Evolutionary conservation across 1,140 invertebrate genomes (phyloP), one percentile per base, ranked within the genome.

Genomic region (Nebria ingens): DNA sequence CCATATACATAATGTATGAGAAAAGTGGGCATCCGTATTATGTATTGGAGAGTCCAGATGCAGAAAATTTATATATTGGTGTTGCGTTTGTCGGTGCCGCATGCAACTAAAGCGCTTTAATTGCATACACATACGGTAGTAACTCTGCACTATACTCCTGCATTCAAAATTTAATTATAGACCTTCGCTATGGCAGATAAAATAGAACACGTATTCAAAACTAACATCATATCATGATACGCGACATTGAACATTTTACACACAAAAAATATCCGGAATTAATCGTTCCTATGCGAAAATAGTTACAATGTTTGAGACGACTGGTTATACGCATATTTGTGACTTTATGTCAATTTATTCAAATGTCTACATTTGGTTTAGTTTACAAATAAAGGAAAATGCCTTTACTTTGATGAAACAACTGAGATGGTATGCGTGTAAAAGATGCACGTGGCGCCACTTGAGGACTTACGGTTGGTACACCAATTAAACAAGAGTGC

Each of bases 121-220:
- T 45, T 45, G 17, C 40, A 45, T 45, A 45, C 40, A 4, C 40
- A 45, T 45, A 45, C 40, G 9, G 40, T 17, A 9, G 40, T 45
- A 45, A 45, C 17, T 45, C 40, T 45, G 17, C 40, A 45, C 15
- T 12, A 17, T 17, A 45, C 17, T 12, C 40, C 6, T 45, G 17
- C 17, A 45, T 45, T 45, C 40, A 45, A 45, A n/a, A 45, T 45
- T 45, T 45, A 45, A 45, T 45, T 45, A 45, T 45, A 45, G 40
- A 12, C 15, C 15, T n/a, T n/a, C n/a, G n/a, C n/a, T n/a, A n/a
- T n/a, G n/a, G n/a, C n/a, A n/a, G n/a, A n/a, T n/a, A n/a, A n/a
- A n/a, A n/a, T n/a, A n/a, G n/a, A n/a, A n/a, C n/a, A n/a, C n/a
- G n/a, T n/a, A n/a, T n/a, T n/a, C n/a, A n/a, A n/a, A n/a, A n/a